Base-by-base conservation (phyloP, 2,797 vertebrate genomes). In the Fringilla coelebs region DNA sequence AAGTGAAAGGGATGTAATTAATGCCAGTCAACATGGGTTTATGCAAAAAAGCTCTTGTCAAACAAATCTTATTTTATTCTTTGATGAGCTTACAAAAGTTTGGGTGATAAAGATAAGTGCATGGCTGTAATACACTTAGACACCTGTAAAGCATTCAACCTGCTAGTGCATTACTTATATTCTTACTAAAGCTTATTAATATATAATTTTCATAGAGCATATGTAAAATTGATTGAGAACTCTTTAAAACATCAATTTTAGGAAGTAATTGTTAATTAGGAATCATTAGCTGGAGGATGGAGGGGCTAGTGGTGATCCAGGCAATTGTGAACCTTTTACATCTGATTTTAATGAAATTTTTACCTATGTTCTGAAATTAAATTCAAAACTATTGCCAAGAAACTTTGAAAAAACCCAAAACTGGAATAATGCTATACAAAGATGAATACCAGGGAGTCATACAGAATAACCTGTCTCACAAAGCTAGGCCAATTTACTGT, bases 1-100 rank as follows among this genome's bases (percentile, higher is more conserved):
- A 92, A 87, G 49, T n/a, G 52, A 94, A 88, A 85, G 63, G 60
- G 32, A 76, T 91, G 34, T 55, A 93, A 95, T 95, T 96, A 94
- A 95, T 74, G 86, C 88, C 92, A 96, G 93, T 93, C 83, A 93
- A 81, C 63, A 93, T 21, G 40, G 51, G 55, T 88, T 92, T 88
- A 87, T 91, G 75, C 58, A 88, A 90, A 96, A 91, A 15, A 89
- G 60, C 29, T 29, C 80, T 78, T 94, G 88, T 96, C 90, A 96
- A 95, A 95, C 83, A 94, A 84, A 95, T 91, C 55, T 90, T 31
- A 78, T 84, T 66, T 91, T 88, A 52, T 84, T 95, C 58, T 91
- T 94, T 82, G 77, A 91, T 89, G 11, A 88, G 70, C 38, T 91
- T 76, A 73, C n/a, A 32, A 36, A 95, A 93, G 71, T 91, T 94